These are phyloP conservation scores for Pinna nobilis DNA, from an alignment of 1,140 invertebrate species.

Conservation along the genomic window DNA sequence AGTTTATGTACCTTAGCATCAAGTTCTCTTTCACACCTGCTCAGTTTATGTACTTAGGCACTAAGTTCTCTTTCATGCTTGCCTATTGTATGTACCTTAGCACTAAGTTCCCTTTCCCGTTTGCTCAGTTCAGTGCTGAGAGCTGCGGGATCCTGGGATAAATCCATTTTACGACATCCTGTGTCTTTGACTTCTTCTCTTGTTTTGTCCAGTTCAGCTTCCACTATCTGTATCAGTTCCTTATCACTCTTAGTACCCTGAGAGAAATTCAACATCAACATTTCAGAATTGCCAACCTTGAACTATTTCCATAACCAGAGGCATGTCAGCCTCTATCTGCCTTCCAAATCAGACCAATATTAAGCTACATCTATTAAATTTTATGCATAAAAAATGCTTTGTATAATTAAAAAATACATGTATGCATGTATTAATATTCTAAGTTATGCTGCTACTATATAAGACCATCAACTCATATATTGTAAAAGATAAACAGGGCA, in stretches of 20 bases:
- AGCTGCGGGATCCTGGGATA: conserved; percentile 51
- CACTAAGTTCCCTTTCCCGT: conserved; percentile 58
- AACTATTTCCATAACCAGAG: background rate
- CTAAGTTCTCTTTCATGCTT: conserved; percentile 60
- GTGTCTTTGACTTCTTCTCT: conserved; percentile 45
- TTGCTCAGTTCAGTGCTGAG: conserved; percentile 58
- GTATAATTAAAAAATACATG: too few relatives aligned
- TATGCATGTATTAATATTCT: too few relatives aligned
- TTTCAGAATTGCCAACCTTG: background rate
- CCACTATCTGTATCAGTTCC: conserved; percentile 56
- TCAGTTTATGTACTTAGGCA: conserved; percentile 40
- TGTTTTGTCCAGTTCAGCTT: conserved; percentile 54
- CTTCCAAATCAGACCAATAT: too few relatives aligned
- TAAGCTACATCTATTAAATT: too few relatives aligned
- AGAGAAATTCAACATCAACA: conserved; percentile 13
- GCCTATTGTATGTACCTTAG: conserved; percentile 50
- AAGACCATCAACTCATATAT: too few relatives aligned
- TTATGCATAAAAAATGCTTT: too few relatives aligned
- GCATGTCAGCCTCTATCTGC: background rate
- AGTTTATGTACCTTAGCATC: conserved; percentile 50
- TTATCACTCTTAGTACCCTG: conserved; percentile 59
- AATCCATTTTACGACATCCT: conserved; percentile 47
- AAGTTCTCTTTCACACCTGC: conserved; percentile 61
- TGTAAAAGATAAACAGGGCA: too few relatives aligned
- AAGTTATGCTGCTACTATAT: too few relatives aligned